Base-by-base conservation (phyloP, 2,888 invertebrate genomes). In the Clivina fossor region DNA sequence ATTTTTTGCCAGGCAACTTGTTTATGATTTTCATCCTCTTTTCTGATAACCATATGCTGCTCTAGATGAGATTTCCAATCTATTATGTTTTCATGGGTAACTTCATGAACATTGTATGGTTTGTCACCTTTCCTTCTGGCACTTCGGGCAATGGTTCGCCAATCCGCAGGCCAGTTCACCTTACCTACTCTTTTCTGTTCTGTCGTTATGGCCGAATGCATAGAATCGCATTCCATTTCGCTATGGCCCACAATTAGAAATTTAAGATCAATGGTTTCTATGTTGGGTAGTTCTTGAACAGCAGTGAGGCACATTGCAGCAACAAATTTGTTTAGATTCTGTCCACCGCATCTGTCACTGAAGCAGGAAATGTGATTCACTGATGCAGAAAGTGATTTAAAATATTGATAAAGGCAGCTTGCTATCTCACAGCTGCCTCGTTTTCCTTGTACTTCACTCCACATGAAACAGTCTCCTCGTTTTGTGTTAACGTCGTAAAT, bases 301-400 rank as follows among this genome's bases (percentile, higher is more conserved):
- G 61, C 63, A 47, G 33, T 16, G 32, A 64, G 35, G 26, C 57
- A 62, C 61, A 66, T 64, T 13, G 58, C 57, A 32, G 59, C 61
- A 13, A 64, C 58, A 57, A 49, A 64, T 48, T 65, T 56, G 35
- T 66, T 64, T 3, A 61, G 51, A 26, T 67, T 64, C 48, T 67
- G 66, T 13, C 67, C 66, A 8, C 60, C 63, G 47, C 65, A 66
- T 24, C 63, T 44, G 37, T 66, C 65, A 57, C 65, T 64, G 38
- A 59, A 66, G 37, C 55, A 66, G 3, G 22, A 47, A n/a, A 66
- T 47, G 13, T 62, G 32, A 22, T 61, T 49, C 16, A 51, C 19
- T 37, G 32, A 26, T 8, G 18, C 32, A 5, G 64, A 62, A 11
- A 64, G 51, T 16, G 62, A 63, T 55, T 65, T 32, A 16, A 64